Base-by-base conservation (phyloP, 2,113 vertebrate genomes). In the Pseudopodoces humilis region DNA sequence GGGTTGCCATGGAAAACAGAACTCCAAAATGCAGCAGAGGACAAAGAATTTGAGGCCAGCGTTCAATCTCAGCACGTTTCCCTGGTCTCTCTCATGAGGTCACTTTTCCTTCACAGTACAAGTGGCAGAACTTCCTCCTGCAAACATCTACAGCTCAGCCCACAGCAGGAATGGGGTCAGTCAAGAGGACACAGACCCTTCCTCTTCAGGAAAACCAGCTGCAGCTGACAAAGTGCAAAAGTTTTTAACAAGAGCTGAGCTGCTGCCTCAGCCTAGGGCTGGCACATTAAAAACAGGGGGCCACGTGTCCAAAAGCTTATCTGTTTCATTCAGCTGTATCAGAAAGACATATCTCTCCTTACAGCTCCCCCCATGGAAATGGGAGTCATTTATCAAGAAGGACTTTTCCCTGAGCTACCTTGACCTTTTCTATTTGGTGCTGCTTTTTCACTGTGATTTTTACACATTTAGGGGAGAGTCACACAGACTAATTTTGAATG, bases 271-370 rank as follows among this genome's bases (percentile, higher is more conserved):
- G 60, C 76, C 83, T 52, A 15, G 25, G 35, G 33, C 55, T 90
- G 78, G 50, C 82, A 92, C 55, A 10, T n/a, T 21, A 79, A 58
- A 85, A 75, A 37, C 53, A 83, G 37, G 46, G 80, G 43, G n/a
- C 82, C 25, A 2, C 27, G 33, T 65, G 50, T 70, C 70, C 83
- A 79, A 65, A 69, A 94, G 86, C 81, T 97, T 94, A 96, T 95
- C 91, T 95, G 74, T 56, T 94, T 39, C 75, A 69, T 79, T 77
- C 94, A 97, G 90, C 90, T 94, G 79, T 74, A 86, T 88, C 92
- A 92, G 35, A 63, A 81, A 63, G 83, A 90, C 76, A 53, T 94
- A 86, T 88, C 92, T 96, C 88, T 88, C 64, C 88, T 92, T 41
- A 37, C 91, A 94, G 83, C 77, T 86, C 86, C 89, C 88, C 50